A percentile compares a stretch with the other conserved stretches of the same genome.
phyloP scores from a whole-genome alignment of 2,797 vertebrate genomes.

The Acanthiza pusilla region DNA sequence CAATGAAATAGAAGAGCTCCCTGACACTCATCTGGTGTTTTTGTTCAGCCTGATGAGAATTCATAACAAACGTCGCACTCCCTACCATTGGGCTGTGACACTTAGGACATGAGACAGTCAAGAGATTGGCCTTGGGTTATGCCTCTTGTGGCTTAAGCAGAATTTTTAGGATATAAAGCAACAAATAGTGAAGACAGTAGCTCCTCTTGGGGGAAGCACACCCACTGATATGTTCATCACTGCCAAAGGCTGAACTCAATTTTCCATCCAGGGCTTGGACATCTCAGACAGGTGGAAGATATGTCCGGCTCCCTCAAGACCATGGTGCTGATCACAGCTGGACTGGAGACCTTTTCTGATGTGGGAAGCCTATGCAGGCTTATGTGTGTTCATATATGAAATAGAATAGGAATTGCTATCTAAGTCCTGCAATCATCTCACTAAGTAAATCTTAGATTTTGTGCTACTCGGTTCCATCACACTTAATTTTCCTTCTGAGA shows the following conservation, averaged over 20 bases:
- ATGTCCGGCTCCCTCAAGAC: not conserved
- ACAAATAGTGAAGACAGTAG: not conserved
- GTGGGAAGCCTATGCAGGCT: not conserved
- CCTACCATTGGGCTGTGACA: too few relatives aligned
- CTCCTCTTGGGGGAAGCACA: not conserved
- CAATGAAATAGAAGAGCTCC: not conserved
- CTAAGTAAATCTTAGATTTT: not conserved
- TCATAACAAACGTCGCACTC: not conserved
- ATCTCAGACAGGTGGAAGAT: not conserved
- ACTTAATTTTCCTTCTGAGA: not conserved
- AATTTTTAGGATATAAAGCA: not conserved
- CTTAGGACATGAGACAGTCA: not conserved
- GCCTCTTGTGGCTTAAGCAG: not conserved
- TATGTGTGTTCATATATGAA: not conserved
- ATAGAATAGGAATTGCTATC: not conserved
- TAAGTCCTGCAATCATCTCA: not conserved
- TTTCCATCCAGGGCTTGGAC: not conserved
- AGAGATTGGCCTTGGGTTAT: not conserved
- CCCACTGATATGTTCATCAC: not conserved
- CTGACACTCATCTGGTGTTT: accelerated
- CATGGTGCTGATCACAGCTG: not conserved
- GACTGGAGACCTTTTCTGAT: not conserved
- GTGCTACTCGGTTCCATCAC: not conserved
- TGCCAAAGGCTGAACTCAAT: not conserved
- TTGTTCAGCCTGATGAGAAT: not conserved